Evolutionary conservation across 2,888 invertebrate genomes (phyloP), one percentile per base, ranked within the genome.

Genomic region (Apodemia duryi): DNA sequence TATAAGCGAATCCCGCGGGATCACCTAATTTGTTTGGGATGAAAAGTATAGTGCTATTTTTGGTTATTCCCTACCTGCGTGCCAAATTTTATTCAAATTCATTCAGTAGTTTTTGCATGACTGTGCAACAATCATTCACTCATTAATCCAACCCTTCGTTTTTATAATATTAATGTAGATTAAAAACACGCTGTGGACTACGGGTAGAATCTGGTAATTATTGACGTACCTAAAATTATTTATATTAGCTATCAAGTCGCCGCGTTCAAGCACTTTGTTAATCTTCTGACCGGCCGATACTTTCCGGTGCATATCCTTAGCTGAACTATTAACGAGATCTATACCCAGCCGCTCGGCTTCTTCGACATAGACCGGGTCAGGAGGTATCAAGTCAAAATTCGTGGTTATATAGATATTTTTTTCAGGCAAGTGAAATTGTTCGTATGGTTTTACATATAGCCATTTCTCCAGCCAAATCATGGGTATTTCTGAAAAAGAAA

Each of bases 381-480:
- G 82, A 0, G 92, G 81, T 5, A 95, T 80, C 41, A 96, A 78
- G 11, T 84, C 86, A 76, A 97, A 97, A 80, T 97, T 93, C 1
- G 93, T 93, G 0, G 96, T 94, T 46, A 97, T 91, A 80, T 94
- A 97, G 9, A 93, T 85, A 84, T 97, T 97, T 41, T 94, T 93
- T 11, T 93, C 91, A 0, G 97, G 97, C 2, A 97, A 82, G 71
- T 93, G 92, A 76, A 97, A 95, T 43, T 94, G 93, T 0, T 88
- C 70, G 63, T 93, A 87, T 0, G 94, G 92, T 43, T 89, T 77
- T 0, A 93, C 93, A 9, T 84, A 87, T 13, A 93, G 75, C 96
- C 96, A 97, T 0, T 92, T 83, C 2, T 93, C 73, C 2, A 94
- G 79, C 95, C 95, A 95, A 11, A 92, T 88, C 2, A 80, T 54